A percentile compares a stretch with the other conserved stretches of the same genome.
Evolutionary conservation across 2,888 invertebrate species (phyloP).

Genomic region (Metellina segmentata): DNA sequence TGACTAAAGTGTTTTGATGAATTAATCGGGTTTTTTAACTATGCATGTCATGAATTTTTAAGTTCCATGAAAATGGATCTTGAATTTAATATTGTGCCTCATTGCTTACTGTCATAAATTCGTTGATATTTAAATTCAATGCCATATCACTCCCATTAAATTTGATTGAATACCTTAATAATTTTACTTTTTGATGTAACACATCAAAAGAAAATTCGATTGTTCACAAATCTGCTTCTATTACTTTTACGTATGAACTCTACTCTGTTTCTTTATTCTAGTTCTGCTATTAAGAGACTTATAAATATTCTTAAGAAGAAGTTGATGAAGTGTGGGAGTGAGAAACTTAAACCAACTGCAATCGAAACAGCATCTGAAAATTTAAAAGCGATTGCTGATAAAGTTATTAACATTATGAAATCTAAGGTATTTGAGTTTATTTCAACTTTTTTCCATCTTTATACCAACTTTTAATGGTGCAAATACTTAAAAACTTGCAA

Average conservation of each 20-base stretch:
- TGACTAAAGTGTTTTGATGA: no score
- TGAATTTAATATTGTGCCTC: no score
- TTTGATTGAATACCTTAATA: not conserved
- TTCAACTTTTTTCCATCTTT: not conserved
- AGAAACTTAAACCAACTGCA: constrained; percentile 46
- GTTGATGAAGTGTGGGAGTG: constrained; percentile 53
- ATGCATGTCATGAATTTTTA: not conserved
- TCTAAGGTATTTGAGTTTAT: constrained; percentile 27
- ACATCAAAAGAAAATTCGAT: no score
- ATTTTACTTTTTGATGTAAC: not conserved
- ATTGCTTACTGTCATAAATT: no score
- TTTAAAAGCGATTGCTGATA: constrained; percentile 9
- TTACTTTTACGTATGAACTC: no score
- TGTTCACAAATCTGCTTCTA: not conserved
- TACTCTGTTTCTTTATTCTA: constrained; percentile 13
- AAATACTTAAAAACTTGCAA: no score
- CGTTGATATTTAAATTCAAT: no score
- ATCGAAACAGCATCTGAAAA: constrained; percentile 52
- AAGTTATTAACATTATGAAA: constrained; percentile 20
- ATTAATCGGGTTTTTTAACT: not conserved
- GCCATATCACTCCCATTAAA: no score
- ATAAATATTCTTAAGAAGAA: constrained; percentile 66
- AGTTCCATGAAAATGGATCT: not conserved
- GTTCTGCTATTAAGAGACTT: constrained; percentile 59
- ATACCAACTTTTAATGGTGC: not conserved